phyloP scores from a whole-genome alignment of 2,113 vertebrate genomes.

The Anguilla rostrata region DNA sequence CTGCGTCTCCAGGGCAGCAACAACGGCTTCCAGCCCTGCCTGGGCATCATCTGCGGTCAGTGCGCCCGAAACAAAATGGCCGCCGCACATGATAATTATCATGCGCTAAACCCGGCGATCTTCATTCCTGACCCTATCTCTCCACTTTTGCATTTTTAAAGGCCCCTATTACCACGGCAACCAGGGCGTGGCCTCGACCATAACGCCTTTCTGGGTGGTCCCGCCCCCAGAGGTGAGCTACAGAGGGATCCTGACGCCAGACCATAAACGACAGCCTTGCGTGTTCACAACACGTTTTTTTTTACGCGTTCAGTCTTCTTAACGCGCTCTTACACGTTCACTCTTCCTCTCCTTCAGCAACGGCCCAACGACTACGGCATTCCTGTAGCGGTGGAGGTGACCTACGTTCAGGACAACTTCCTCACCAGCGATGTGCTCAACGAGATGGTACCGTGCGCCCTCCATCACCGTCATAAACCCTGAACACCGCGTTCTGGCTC shows the following conservation, averaged over 20 bases:
- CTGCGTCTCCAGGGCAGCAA: slow-evolving; percentile 89
- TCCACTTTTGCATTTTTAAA: slow-evolving; percentile 39
- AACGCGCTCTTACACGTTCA: too few species aligned
- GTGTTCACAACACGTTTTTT: neutral
- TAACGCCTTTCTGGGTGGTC: slow-evolving; percentile 94
- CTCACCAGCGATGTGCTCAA: slow-evolving; percentile 92
- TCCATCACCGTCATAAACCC: neutral
- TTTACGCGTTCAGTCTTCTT: too few species aligned
- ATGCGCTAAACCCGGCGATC: too few species aligned
- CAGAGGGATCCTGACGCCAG: neutral
- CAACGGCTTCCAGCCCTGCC: slow-evolving; percentile 92
- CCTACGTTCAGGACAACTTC: slow-evolving; percentile 89
- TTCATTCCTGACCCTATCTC: neutral
- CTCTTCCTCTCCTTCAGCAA: slow-evolving; percentile 70
- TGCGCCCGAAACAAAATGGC: neutral
- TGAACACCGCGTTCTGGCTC: too few species aligned
- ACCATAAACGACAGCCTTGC: too few species aligned
- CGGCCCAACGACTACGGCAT: slow-evolving; percentile 91
- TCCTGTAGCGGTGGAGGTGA: slow-evolving; percentile 93
- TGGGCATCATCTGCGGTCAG: slow-evolving; percentile 91
- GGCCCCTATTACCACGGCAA: slow-evolving; percentile 91
- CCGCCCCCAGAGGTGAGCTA: slow-evolving; percentile 84
- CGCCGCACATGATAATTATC: too few species aligned
- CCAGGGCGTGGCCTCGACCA: slow-evolving; percentile 85
- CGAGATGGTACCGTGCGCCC: slow-evolving; percentile 80